Evolutionary conservation across 1,140 invertebrate genomes (phyloP).

Genomic region (Trichonephila clavata): DNA sequence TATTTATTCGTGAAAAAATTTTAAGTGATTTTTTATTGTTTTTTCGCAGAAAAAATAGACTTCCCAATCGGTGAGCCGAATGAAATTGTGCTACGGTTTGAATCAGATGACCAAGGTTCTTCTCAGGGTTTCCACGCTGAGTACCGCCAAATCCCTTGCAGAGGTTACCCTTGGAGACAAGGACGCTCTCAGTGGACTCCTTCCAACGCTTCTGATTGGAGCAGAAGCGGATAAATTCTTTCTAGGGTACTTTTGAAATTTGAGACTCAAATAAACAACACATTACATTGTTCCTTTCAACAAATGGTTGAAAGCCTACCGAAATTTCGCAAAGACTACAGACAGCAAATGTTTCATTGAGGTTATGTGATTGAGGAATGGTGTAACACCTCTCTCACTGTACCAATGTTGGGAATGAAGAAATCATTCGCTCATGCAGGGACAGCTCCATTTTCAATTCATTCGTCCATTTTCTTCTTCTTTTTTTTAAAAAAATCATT

Average conservation of each 20-base stretch:
- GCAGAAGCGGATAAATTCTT: background rate
- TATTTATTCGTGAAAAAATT: background rate
- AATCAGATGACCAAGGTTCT: constrained; percentile 37
- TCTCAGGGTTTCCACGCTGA: constrained; percentile 60
- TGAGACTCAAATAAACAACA: background rate
- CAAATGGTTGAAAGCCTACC: background rate
- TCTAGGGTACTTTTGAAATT: background rate
- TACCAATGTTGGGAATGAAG: no score
- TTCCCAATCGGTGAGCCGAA: constrained; percentile 61
- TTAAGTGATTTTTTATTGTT: background rate
- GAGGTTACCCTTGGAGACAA: constrained; percentile 62
- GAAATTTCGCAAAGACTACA: background rate
- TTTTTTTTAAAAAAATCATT: no score
- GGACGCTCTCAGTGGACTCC: constrained; percentile 42
- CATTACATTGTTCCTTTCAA: background rate
- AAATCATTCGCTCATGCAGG: no score
- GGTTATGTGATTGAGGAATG: no score
- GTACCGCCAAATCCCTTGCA: constrained; percentile 71
- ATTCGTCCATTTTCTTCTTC: no score
- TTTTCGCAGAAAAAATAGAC: constrained; percentile 51
- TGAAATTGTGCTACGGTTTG: constrained; percentile 42
- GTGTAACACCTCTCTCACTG: no score
- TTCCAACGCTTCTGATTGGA: constrained; percentile 57
- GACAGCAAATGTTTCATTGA: background rate
- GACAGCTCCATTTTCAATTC: no score